Evolutionary conservation across 2,113 vertebrate genomes (phyloP), one percentile per base, ranked within the genome.

Genomic region (Cygnus buccinator): DNA sequence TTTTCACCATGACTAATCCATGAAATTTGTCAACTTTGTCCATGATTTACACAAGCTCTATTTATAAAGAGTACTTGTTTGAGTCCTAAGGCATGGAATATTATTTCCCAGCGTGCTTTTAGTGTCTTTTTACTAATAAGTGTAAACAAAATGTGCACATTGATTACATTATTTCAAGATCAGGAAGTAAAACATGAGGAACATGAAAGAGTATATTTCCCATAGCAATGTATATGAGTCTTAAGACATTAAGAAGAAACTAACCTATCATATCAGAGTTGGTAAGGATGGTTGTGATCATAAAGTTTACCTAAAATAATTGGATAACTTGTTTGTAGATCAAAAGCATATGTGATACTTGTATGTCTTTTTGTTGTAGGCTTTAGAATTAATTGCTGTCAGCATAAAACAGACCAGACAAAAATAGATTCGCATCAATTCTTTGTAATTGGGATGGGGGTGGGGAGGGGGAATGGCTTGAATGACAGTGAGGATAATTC

Each of bases 1-100:
- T 95, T 97, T 97, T 97, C 95, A 90, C 96, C 93, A 84, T 98
- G 96, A 97, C 97, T 97, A 97, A 98, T 97, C 96, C 95, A 58
- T 98, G 97, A 98, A 98, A 98, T 98, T 98, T 97, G 96, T 98
- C 97, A 97, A 88, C 96, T 97, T 97, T 84, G 87, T 94, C 95
- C 84, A 85, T 96, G 97, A 98, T 96, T 98, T 98, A 97, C 87
- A 97, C 91, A 97, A 95, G 85, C 71, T 95, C 90, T 96, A 23
- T 97, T 96, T 96, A 88, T 97, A 96, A 97, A 90, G 78, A 91
- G 90, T 93, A 93, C 58, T 96, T 91, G 48, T 87, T 89, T 95
- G 90, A 97, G 90, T 96, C 94, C 93, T 93, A 87, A 94, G 95
- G 91, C 87, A 78, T 63, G 77, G 94, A 94, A 94, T 93, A 95